Percentiles rank a stretch among this genome's conserved stretches.
Evolutionary conservation across 1,140 invertebrate genomes (phyloP).

Genomic region (Pseudobourletiella spinata): DNA sequence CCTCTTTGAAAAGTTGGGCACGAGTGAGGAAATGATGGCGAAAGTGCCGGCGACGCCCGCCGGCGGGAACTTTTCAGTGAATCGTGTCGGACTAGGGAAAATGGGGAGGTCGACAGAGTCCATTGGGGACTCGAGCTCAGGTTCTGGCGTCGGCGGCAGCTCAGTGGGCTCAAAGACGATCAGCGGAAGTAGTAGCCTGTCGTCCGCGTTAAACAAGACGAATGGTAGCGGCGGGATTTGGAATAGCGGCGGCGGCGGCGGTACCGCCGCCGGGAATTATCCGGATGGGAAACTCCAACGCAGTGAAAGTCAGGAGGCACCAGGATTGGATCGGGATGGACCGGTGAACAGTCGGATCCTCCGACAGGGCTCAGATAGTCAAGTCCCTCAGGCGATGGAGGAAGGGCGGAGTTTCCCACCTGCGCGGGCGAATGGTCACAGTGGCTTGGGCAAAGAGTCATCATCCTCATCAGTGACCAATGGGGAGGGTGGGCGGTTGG

Average conservation of each 20-base stretch:
- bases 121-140: too few relatives aligned
- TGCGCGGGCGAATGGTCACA: too few relatives aligned
- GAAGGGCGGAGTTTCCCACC: too few relatives aligned
- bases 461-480: too few relatives aligned
- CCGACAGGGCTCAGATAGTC: too few relatives aligned
- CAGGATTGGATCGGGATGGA: too few relatives aligned
- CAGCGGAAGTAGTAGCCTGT: too few relatives aligned
- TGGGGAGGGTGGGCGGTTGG: too few relatives aligned
- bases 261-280: background rate
- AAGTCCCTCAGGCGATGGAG: too few relatives aligned
- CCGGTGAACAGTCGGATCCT: too few relatives aligned
- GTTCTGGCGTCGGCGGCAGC: background rate
- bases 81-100: background rate
- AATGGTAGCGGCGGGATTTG: background rate
- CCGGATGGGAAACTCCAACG: background rate
- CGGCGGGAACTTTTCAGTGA: background rate
- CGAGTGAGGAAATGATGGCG: constrained; percentile 50
- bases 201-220: background rate
- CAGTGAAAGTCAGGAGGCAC: background rate
- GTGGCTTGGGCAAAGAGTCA: too few relatives aligned
- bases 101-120: background rate
- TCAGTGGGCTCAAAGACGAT: background rate
- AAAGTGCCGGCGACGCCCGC: background rate
- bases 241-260: too few relatives aligned
- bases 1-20: constrained; percentile 82